Conservation (phyloP, 2,113 vertebrate species). For the Plectropomus leopardus region DNA sequence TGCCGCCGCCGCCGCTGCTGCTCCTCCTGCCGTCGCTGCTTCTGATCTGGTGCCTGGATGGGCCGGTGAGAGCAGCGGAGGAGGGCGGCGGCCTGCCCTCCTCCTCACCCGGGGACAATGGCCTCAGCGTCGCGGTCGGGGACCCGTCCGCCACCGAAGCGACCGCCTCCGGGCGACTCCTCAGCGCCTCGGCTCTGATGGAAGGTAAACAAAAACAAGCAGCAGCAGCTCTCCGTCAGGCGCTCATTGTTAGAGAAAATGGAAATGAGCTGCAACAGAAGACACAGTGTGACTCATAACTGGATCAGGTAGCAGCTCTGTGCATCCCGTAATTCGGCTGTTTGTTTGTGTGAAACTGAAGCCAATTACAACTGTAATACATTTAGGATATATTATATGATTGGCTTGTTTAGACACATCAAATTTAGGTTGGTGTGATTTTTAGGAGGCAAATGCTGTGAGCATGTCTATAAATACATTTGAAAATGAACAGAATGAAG, state of each 20-base stretch:
- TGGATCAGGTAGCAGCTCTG: background rate
- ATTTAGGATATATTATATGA: no score
- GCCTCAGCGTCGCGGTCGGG: constrained; percentile 32
- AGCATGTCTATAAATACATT: background rate
- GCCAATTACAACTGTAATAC: no score
- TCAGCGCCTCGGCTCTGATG: constrained; percentile 29
- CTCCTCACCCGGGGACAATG: constrained; percentile 70
- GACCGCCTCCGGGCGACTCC: constrained; percentile 4
- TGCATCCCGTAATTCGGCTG: background rate
- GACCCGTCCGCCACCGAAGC: constrained; percentile 18
- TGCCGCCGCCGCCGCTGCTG: constrained; percentile 53
- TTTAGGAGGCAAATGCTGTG: background rate
- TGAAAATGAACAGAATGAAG: background rate
- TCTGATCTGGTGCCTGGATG: constrained; percentile 67
- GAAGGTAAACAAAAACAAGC: constrained; percentile 60
- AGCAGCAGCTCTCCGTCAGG: background rate
- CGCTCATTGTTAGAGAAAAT: constrained; percentile 40
- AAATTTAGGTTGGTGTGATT: background rate
- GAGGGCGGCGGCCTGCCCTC: constrained; percentile 72
- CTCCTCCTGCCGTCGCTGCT: constrained; percentile 65
- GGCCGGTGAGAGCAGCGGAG: constrained; percentile 56
- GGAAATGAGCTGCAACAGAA: constrained; percentile 25
- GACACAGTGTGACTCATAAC: constrained; percentile 10
- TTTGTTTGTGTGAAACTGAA: background rate
- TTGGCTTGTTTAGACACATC: background rate